Evolutionary conservation across 2,888 invertebrate genomes (phyloP), one percentile per base, ranked within the genome.

Genomic region (Dusona sp.): DNA sequence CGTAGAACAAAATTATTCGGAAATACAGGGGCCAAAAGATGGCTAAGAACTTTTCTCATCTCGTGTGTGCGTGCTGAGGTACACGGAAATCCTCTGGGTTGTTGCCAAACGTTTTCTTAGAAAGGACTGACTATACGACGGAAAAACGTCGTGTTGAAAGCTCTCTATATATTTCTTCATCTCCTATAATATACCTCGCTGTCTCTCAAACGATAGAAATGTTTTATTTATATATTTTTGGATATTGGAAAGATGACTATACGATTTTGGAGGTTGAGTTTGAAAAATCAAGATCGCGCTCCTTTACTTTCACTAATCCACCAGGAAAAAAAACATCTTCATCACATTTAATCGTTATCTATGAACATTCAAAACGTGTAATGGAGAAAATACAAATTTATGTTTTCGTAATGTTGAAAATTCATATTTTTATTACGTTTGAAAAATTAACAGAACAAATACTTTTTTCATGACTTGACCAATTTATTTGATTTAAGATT

Each of bases 111-210:
- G 33, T 64, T 64, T 64, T 64, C 64, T 25, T 33, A 33, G 64
- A 64, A 64, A 64, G 16, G 33, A 64, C 13, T 16, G 64, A 33
- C 64, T 64, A 64, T 54, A 54, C 29, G 48, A 19, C 45, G 48
- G n/a, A n/a, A 48, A 70, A 70, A 45, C 19, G 16, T 70, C 70
- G 70, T 64, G 64, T 64, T 70, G 45, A 70, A 54, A 54, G 54
- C 54, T 70, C 29, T 48, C 48, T 45, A 51, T 48, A 51, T 48
- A 16, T 64, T 54, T 54, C 54, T 54, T 54, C 54, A 51, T 70
- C 19, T 25, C 48, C 25, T 16, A 70, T 25, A 70, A 48, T 64
- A 48, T 45, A 33, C 25, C 25, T 48, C 25, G 48, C 45, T 48
- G 45, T 70, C 70, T 70, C 19, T 29, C 19, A 29, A 70, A 25